These are phyloP conservation scores for Sylvicapra grimmia DNA, from an alignment of 2,113 vertebrate genomes.

Conservation along the genomic window DNA sequence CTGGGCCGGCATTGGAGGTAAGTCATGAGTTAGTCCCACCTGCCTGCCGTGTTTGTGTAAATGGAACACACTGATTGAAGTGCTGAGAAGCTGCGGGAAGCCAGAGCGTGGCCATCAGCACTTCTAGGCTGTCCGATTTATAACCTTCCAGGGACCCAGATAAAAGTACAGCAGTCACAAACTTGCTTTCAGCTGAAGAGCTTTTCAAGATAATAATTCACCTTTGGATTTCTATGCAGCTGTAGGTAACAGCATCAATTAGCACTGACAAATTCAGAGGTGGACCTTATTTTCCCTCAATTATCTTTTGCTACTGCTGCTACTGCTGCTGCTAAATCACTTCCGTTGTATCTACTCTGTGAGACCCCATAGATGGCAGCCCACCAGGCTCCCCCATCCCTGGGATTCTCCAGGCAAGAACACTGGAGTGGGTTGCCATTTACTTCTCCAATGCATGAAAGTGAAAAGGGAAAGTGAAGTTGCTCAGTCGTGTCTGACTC, in stretches of 20 bases:
- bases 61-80: background rate
- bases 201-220: conserved; percentile 22
- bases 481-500: fast-evolving
- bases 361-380: too few relatives aligned
- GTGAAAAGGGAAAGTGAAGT: too few relatives aligned
- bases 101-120: background rate
- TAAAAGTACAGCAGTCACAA: background rate
- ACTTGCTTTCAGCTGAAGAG: background rate
- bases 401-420: too few relatives aligned
- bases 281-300: conserved; percentile 39
- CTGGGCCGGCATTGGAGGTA: background rate
- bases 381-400: too few relatives aligned
- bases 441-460: too few relatives aligned
- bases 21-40: background rate
- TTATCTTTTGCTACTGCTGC: background rate
- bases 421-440: too few relatives aligned
- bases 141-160: background rate
- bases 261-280: background rate
- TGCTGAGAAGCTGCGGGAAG: background rate
- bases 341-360: too few relatives aligned
- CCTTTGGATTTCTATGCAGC: background rate
- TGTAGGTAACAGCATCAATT: conserved; percentile 21
- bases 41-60: conserved; percentile 1
- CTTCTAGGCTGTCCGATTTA: conserved; percentile 9
- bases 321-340: too few relatives aligned